These are phyloP conservation scores for Onychomys arenicola DNA, from an alignment of 2,797 vertebrate species.

Conservation along the genomic window DNA sequence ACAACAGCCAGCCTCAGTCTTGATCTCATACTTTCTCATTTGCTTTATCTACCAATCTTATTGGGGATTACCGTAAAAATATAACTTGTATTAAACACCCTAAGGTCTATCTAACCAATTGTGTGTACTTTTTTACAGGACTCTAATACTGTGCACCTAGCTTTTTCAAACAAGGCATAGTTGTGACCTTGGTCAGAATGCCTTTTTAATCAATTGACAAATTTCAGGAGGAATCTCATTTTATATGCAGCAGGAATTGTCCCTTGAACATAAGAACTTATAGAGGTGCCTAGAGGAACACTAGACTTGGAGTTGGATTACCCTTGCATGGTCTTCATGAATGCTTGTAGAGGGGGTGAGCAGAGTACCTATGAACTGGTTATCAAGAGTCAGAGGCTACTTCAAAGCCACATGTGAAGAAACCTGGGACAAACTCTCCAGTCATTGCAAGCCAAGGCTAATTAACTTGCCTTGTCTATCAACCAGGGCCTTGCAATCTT, in stretches of 20 bases:
- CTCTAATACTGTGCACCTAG: background rate
- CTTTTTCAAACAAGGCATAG: background rate
- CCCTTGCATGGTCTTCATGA: background rate
- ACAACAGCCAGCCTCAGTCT: background rate
- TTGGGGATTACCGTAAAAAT: background rate
- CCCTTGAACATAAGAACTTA: background rate
- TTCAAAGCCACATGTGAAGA: background rate
- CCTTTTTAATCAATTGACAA: constrained; percentile 31
- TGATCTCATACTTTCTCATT: background rate
- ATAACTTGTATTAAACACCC: background rate
- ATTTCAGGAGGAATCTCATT: background rate
- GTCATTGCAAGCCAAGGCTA: background rate
- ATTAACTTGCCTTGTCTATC: background rate
- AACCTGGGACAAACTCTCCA: background rate
- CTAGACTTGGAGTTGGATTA: background rate
- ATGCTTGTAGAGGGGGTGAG: background rate
- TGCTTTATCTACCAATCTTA: background rate
- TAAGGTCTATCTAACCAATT: background rate
- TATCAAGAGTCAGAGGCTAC: background rate
- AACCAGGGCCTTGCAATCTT: background rate
- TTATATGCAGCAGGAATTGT: background rate
- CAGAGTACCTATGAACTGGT: background rate
- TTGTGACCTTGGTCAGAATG: background rate
- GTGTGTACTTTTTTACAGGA: background rate
- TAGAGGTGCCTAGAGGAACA: background rate